These are phyloP conservation scores for Conops quadrifasciatus DNA, from an alignment of 2,888 invertebrate species.

Conservation along the genomic window DNA sequence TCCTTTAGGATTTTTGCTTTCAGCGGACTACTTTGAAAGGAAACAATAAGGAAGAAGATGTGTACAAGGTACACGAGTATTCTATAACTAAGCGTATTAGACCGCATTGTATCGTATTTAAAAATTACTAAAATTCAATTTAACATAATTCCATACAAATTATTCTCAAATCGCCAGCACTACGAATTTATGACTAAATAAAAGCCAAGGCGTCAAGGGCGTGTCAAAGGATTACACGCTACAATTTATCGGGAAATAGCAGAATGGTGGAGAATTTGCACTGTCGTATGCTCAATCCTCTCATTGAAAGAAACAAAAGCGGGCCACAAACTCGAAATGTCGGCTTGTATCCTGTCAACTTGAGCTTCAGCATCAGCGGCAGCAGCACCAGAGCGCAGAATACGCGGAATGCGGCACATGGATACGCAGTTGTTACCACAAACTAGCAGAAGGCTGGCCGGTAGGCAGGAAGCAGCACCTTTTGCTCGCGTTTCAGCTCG, in stretches of 20 bases:
- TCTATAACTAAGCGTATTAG: no score
- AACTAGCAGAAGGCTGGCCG: slow-evolving; percentile 44
- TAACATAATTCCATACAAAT: slow-evolving; percentile 1
- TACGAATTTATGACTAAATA: neutral
- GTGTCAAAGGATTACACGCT: slow-evolving; percentile 27
- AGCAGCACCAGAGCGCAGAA: neutral
- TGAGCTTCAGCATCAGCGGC: neutral
- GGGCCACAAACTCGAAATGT: neutral
- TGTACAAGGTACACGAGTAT: no score
- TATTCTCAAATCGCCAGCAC: slow-evolving; percentile 16
- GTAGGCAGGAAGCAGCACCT: slow-evolving; percentile 49
- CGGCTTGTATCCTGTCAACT: neutral
- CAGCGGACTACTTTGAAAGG: no score
- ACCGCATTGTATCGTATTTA: no score
- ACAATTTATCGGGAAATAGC: neutral
- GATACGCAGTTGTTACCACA: slow-evolving; percentile 3
- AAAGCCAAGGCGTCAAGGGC: slow-evolving; percentile 11
- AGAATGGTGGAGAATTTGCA: neutral
- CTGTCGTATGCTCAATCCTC: neutral
- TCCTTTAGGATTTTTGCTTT: no score
- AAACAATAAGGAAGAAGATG: neutral
- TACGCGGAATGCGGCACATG: neutral
- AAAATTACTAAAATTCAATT: neutral
- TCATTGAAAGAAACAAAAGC: neutral
- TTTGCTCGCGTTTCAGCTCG: slow-evolving; percentile 44